Base-by-base conservation (phyloP, 1,140 invertebrate species). In the Papilio machaon region DNA sequence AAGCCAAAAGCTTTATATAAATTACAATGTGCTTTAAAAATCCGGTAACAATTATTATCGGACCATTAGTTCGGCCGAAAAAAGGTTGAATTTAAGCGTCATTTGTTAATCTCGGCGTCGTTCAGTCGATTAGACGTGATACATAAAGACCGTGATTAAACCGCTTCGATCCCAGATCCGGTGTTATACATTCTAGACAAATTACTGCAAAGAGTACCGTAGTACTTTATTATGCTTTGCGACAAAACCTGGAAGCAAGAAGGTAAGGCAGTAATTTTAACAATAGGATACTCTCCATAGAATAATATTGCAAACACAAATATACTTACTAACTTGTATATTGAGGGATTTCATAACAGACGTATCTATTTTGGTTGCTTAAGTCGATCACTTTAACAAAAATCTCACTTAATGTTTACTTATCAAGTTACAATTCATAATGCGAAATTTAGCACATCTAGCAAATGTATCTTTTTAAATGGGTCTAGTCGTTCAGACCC, bases 71-170 rank as follows among this genome's bases (percentile, higher is more conserved):
- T 88, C 82, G 80, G 85, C 91, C 91, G 90, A 92, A 92, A 92
- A 92, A 92, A 92, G 91, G 91, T 89, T 90, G 85, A 87, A 86
- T 90, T 91, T 92, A 88, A 92, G 89, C 91, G 83, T 86, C 90
- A 91, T 92, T 92, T 90, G 88, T 92, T 92, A 91, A 92, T 89
- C 88, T 85, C 83, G 81, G 81, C 81, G 82, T 74, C 49, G 82
- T 47, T 80, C 89, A 88, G 74, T 87, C 90, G 88, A 92, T 92
- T 92, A 90, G 89, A 73, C 82, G 84, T 86, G 83, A 86, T 84
- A 81, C 86, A 91, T 90, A 85, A 88, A 88, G 82, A 81, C 83
- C 79, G 78, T 47, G 64, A 30, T 78, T 80, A 81, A 49, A 23
- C 67, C 78, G 70, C 47, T 67, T 49, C 64, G 73, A 73, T 17